Percentiles rank a stretch among this genome's conserved stretches.
Conservation (phyloP, 2,113 vertebrate genomes). For the Tenrec ecaudatus region DNA sequence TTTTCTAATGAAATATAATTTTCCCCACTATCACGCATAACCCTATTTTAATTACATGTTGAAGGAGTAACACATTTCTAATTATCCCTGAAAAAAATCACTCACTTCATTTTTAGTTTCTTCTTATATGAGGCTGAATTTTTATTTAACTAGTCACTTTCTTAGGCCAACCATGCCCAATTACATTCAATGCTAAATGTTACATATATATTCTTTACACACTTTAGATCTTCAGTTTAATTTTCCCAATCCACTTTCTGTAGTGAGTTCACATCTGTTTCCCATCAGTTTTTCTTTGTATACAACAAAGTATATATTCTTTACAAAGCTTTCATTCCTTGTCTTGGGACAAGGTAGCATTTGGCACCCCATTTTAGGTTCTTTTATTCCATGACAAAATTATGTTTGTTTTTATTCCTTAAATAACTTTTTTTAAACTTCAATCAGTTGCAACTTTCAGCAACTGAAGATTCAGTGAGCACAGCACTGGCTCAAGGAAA, state of each 20-base stretch:
- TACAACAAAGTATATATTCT: background rate
- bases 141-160: slow-evolving; percentile 29
- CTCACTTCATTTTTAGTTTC: slow-evolving; percentile 25
- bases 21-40: background rate
- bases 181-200: background rate
- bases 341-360: background rate
- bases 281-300: background rate
- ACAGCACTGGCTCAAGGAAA: slow-evolving; percentile 40
- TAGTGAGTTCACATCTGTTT: slow-evolving; percentile 9
- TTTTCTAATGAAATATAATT: background rate
- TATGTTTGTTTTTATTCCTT: background rate
- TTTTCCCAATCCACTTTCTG: background rate
- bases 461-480: slow-evolving; percentile 29
- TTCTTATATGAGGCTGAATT: slow-evolving; percentile 46
- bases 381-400: background rate
- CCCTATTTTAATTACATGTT: background rate
- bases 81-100: slow-evolving; percentile 37
- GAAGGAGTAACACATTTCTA: slow-evolving; percentile 19
- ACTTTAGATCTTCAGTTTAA: slow-evolving; percentile 5
- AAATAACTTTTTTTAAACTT: slow-evolving; percentile 28
- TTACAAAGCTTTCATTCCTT: background rate
- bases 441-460: slow-evolving; percentile 3
- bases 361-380: background rate
- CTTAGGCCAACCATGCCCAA: slow-evolving; percentile 13
- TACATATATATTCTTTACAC: background rate